These are phyloP conservation scores for Opisthograptis luteolata DNA, from an alignment of 2,888 invertebrate genomes.

Conservation along the genomic window DNA sequence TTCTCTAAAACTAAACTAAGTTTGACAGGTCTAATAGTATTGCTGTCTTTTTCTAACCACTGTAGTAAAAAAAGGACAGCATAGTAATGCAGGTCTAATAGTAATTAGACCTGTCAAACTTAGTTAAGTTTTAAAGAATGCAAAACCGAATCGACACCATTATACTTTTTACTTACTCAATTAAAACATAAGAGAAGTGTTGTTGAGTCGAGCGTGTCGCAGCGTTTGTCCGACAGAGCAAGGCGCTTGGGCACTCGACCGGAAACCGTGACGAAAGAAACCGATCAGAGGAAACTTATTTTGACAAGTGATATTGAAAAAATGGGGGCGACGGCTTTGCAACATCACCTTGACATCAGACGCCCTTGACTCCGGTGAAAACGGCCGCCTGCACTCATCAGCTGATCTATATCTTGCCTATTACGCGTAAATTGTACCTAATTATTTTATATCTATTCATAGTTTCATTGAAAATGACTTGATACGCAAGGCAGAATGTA, in stretches of 20 bases:
- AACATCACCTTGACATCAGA: constrained; percentile 74
- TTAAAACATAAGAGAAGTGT: constrained; percentile 7
- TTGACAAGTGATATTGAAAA: constrained; percentile 67
- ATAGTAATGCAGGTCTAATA: too few relatives aligned
- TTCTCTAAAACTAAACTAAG: too few relatives aligned
- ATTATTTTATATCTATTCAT: too few relatives aligned
- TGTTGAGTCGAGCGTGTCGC: constrained; percentile 16
- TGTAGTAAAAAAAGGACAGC: too few relatives aligned
- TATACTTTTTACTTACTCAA: too few relatives aligned
- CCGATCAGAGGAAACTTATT: constrained; percentile 68
- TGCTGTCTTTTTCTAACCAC: too few relatives aligned
- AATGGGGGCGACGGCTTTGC: constrained; percentile 73
- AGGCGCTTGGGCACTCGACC: constrained; percentile 61
- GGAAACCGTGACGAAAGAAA: constrained; percentile 74
- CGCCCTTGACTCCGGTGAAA: constrained; percentile 80
- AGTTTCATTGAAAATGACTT: too few relatives aligned
- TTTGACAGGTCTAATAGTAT: too few relatives aligned
- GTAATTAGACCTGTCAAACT: too few relatives aligned
- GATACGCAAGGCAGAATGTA: too few relatives aligned
- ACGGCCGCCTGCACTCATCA: constrained; percentile 53
- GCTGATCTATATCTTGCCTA: constrained; percentile 19
- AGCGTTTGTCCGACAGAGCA: constrained; percentile 32
- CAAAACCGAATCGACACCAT: too few relatives aligned
- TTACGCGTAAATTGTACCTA: neutral
- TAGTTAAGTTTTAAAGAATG: too few relatives aligned